Evolutionary conservation across 2,888 invertebrate genomes (phyloP).

Genomic region (Agonopterix heracliana): DNA sequence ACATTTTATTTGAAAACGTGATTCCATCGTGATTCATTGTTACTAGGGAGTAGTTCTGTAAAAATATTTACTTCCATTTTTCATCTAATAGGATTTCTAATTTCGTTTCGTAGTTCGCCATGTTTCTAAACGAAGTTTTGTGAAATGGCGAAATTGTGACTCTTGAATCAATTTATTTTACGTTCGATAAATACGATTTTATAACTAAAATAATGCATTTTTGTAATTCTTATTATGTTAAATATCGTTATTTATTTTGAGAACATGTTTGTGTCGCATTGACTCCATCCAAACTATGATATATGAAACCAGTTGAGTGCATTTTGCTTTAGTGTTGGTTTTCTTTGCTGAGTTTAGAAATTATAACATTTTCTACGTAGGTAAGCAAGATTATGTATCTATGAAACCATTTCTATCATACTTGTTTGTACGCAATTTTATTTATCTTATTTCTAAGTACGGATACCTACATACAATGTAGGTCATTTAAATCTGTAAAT

Average conservation of each 20-base stretch:
- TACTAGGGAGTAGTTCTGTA: too few relatives aligned
- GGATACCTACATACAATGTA: too few relatives aligned
- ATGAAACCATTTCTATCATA: not conserved
- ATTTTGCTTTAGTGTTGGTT: slow-evolving; percentile 40
- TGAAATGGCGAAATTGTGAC: slow-evolving; percentile 70
- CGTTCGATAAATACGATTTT: slow-evolving; percentile 38
- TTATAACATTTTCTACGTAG: slow-evolving; percentile 34
- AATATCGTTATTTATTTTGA: slow-evolving; percentile 27
- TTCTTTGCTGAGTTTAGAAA: slow-evolving; percentile 31
- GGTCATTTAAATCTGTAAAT: too few relatives aligned
- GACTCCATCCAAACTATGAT: slow-evolving; percentile 30
- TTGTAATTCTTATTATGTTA: slow-evolving; percentile 28
- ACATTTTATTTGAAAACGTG: too few relatives aligned
- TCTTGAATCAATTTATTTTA: slow-evolving; percentile 52
- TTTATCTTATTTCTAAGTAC: too few relatives aligned
- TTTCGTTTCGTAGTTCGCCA: too few relatives aligned
- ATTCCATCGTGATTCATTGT: too few relatives aligned
- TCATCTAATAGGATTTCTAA: not conserved
- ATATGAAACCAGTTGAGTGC: slow-evolving; percentile 40
- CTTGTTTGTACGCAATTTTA: not conserved
- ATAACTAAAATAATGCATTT: slow-evolving; percentile 42
- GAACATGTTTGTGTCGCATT: slow-evolving; percentile 27
- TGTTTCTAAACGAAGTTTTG: slow-evolving; percentile 24
- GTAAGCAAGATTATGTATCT: slow-evolving; percentile 23
- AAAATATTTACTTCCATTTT: too few relatives aligned